These are phyloP conservation scores for Macroramphosus scolopax DNA, from an alignment of 2,797 vertebrate genomes.

Conservation along the genomic window DNA sequence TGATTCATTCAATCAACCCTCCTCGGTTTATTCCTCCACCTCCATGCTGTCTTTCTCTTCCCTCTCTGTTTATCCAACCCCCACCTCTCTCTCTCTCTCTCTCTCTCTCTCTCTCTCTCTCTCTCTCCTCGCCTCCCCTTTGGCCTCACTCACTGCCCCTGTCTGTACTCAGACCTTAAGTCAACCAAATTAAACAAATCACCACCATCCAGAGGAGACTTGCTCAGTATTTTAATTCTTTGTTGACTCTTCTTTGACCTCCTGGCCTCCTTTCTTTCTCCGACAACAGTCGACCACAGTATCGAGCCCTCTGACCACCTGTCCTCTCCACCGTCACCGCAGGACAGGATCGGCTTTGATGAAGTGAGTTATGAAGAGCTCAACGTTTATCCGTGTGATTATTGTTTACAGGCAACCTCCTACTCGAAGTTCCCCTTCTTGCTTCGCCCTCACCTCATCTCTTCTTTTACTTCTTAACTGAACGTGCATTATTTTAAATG, in stretches of 20 bases:
- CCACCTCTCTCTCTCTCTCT: background rate
- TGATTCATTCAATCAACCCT: constrained; percentile 28
- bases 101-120: background rate
- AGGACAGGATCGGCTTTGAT: constrained; percentile 90
- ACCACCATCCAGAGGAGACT: constrained; percentile 26
- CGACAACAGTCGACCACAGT: constrained; percentile 87
- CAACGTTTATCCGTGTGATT: too few species aligned
- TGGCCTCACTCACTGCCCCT: too few species aligned
- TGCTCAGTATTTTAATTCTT: constrained; percentile 7
- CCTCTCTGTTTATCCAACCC: constrained; percentile 1
- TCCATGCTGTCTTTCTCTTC: background rate
- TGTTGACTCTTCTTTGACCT: constrained; percentile 30
- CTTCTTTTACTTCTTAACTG: background rate
- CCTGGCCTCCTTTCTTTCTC: constrained; percentile 1
- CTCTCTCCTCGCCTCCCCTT: too few species aligned
- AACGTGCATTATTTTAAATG: background rate
- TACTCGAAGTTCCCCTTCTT: too few species aligned
- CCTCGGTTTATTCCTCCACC: background rate
- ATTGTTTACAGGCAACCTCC: too few species aligned
- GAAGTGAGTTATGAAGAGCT: constrained; percentile 76
- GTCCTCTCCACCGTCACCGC: constrained; percentile 70
- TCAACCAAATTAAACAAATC: constrained; percentile 31
- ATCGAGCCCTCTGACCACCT: constrained; percentile 84
- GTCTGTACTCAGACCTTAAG: constrained; percentile 10
- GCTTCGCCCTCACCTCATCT: too few species aligned